Evolutionary conservation across 2,888 invertebrate species (phyloP).

Genomic region (Pterostichus madidus): DNA sequence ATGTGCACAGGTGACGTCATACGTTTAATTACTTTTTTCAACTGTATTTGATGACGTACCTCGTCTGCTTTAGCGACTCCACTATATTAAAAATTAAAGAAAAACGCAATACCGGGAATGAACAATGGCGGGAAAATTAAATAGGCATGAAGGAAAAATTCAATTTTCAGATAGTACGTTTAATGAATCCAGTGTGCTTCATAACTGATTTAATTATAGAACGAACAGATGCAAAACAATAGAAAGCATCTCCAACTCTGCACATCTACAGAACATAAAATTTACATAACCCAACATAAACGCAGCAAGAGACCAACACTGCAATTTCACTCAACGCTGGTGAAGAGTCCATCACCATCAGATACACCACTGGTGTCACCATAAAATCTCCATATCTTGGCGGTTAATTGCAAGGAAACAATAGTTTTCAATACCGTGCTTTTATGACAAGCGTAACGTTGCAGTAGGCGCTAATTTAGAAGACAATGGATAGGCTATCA

Average conservation of each 20-base stretch:
- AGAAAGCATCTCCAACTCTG: not conserved
- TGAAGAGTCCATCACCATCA: constrained; percentile 25
- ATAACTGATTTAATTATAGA: constrained; percentile 13
- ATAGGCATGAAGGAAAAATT: not conserved
- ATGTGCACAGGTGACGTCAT: no score
- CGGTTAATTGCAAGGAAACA: constrained; percentile 38
- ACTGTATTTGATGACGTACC: no score
- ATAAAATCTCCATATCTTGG: constrained; percentile 37
- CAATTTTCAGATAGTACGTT: not conserved
- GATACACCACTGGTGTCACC: constrained; percentile 1
- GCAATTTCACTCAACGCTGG: not conserved
- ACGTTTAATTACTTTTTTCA: no score
- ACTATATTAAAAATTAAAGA: not conserved
- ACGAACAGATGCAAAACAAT: constrained; percentile 22
- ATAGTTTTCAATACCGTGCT: constrained; percentile 33
- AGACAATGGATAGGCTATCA: constrained; percentile 17
- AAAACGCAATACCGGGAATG: not conserved
- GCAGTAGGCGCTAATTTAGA: constrained; percentile 48
- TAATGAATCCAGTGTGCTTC: not conserved
- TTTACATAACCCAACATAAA: constrained; percentile 53
- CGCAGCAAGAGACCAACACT: constrained; percentile 30
- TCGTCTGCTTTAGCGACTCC: no score
- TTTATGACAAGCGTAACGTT: constrained; percentile 32
- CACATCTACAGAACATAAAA: constrained; percentile 27
- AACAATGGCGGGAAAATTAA: not conserved